These are phyloP conservation scores for Alligator sinensis DNA, from an alignment of 2,113 vertebrate species.

Conservation along the genomic window DNA sequence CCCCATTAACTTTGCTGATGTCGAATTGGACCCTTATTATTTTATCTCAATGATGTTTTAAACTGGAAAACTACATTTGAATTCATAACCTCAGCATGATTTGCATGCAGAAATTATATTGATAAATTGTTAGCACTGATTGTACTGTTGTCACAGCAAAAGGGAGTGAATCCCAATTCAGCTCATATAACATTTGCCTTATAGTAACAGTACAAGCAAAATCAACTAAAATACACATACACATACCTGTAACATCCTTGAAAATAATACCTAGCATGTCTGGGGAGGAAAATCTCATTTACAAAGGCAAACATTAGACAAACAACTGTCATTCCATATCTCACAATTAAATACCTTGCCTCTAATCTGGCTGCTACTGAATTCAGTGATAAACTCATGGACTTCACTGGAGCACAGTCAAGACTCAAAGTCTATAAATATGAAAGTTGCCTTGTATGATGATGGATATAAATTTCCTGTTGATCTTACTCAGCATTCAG, in stretches of 20 bases:
- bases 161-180: not conserved
- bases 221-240: not conserved
- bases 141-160: not conserved
- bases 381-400: not conserved
- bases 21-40: not conserved
- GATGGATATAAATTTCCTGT: slow-evolving; percentile 1
- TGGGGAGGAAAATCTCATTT: not conserved
- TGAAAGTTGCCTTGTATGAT: not conserved
- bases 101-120: not conserved
- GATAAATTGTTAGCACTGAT: not conserved
- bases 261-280: not conserved
- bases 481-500: not conserved
- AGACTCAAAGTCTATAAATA: not conserved
- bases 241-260: not conserved
- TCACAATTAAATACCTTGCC: not conserved
- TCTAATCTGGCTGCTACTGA: not conserved
- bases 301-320: not conserved
- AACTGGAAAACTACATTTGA: not conserved
- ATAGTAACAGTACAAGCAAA: not conserved
- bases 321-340: not conserved
- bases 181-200: not conserved
- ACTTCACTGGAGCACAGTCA: not conserved
- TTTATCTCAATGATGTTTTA: not conserved
- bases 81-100: not conserved
- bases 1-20: fast-evolving